Evolutionary conservation across 2,797 vertebrate genomes (phyloP).

Genomic region (Garrulus glandarius): DNA sequence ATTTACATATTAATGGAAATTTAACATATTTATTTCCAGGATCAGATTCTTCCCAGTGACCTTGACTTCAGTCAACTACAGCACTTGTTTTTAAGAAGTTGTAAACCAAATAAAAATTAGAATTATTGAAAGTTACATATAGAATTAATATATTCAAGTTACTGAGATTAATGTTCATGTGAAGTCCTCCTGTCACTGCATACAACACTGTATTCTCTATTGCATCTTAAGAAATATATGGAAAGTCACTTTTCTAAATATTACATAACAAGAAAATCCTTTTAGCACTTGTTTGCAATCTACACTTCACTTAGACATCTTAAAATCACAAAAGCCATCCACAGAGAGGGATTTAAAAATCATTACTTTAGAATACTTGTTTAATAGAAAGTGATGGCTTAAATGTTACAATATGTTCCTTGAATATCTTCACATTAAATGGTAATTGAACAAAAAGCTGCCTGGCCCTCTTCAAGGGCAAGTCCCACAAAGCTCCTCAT

Average conservation of each 20-base stretch:
- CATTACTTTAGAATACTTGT: conserved; percentile 76
- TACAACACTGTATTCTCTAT: not conserved
- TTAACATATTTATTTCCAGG: not conserved
- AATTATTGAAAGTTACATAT: not conserved
- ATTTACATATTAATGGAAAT: not conserved
- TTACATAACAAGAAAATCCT: conserved; percentile 60
- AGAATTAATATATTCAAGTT: not conserved
- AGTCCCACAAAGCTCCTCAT: conserved; percentile 85
- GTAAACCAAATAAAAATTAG: not conserved
- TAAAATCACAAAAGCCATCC: conserved; percentile 70
- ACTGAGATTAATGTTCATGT: not conserved
- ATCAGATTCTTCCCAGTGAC: not conserved
- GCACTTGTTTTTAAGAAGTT: not conserved
- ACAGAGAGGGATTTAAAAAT: conserved; percentile 73
- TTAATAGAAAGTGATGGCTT: conserved; percentile 82
- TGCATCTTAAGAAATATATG: conserved; percentile 7
- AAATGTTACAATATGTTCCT: conserved; percentile 82
- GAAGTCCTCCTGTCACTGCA: not conserved
- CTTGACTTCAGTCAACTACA: not conserved
- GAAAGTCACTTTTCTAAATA: conserved; percentile 36
- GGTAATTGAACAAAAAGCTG: conserved; percentile 78
- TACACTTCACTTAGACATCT: conserved; percentile 59
- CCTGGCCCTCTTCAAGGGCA: conserved; percentile 75
- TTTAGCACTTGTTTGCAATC: conserved; percentile 63
- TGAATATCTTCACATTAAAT: conserved; percentile 79